Conservation (phyloP, 2,888 invertebrate genomes). For the Harpalus rufipes region DNA sequence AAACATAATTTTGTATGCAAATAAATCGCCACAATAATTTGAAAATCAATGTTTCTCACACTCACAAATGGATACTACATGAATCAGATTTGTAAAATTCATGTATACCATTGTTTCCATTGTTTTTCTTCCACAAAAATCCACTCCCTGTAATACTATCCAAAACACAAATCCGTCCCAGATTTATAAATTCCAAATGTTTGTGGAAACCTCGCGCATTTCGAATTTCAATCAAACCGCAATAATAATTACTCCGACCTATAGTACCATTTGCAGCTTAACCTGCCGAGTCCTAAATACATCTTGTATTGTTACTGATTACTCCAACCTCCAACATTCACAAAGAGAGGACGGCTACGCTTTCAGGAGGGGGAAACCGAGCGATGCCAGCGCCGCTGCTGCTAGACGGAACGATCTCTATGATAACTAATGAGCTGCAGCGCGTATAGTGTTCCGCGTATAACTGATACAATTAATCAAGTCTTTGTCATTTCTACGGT, state of each 20-base stretch:
- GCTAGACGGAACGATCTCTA: slow-evolving; percentile 5
- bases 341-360: neutral
- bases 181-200: slow-evolving; percentile 3
- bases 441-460: slow-evolving; percentile 36
- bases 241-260: slow-evolving; percentile 22
- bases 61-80: neutral
- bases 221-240: slow-evolving; percentile 15
- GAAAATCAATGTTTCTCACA: neutral
- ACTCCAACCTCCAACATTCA: slow-evolving; percentile 36
- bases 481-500: slow-evolving; percentile 39
- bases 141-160: neutral
- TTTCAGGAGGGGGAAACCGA: neutral
- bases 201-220: neutral
- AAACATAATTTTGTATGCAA: neutral
- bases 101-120: neutral
- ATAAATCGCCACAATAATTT: neutral
- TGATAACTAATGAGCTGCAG: slow-evolving; percentile 47
- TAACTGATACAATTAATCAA: slow-evolving; percentile 49
- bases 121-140: slow-evolving; percentile 2
- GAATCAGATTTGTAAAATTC: neutral
- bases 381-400: slow-evolving; percentile 1
- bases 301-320: slow-evolving; percentile 44
- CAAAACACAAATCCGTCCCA: neutral
- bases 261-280: slow-evolving; percentile 40
- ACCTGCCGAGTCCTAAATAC: slow-evolving; percentile 28